Conservation (phyloP, 2,113 vertebrate genomes). For the Poecile atricapillus region DNA sequence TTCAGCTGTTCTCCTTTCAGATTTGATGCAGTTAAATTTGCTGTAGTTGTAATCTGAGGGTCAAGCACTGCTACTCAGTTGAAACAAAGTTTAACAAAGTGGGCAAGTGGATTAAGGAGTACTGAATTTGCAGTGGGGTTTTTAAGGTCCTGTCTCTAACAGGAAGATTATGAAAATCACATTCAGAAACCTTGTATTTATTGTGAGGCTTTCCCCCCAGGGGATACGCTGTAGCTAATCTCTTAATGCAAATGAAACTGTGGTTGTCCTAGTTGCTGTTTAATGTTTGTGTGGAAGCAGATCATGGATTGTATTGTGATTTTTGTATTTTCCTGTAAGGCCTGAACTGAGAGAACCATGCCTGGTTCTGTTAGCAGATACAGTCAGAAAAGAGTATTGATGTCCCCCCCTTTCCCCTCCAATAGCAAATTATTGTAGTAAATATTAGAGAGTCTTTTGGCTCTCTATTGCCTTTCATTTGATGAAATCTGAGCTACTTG, state of each 20-base stretch:
- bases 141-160: not conserved
- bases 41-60: not conserved
- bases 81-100: not conserved
- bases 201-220: not conserved
- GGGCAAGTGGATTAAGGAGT: not conserved
- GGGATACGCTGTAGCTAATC: not conserved
- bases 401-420: too few species aligned
- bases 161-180: not conserved
- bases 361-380: not conserved
- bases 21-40: not conserved
- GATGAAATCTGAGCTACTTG: slow-evolving; percentile 5
- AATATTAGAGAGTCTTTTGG: not conserved
- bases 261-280: not conserved
- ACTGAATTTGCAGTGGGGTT: not conserved
- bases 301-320: not conserved
- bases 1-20: not conserved
- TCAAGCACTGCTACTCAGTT: not conserved
- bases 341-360: not conserved
- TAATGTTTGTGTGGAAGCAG: not conserved
- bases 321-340: not conserved
- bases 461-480: not conserved
- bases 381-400: not conserved
- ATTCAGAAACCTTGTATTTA: not conserved
- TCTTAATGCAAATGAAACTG: not conserved
- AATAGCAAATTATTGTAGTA: not conserved